These are phyloP conservation scores for Meloidogyne chitwoodi DNA, from an alignment of 1,140 invertebrate genomes.

Conservation along the genomic window DNA sequence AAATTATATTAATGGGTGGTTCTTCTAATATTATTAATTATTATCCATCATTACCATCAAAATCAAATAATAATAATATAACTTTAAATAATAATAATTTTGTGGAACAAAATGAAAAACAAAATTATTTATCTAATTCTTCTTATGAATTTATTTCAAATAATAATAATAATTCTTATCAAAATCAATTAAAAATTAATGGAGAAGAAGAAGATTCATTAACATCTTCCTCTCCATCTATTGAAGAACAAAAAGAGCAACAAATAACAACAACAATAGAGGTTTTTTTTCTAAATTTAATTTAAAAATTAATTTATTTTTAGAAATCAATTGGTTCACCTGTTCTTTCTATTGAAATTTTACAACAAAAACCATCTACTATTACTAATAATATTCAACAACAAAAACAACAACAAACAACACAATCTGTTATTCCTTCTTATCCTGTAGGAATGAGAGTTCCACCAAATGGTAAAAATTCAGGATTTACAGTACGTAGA, in stretches of 20 bases:
- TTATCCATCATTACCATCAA: not conserved
- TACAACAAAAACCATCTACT: not conserved
- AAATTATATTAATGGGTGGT: not conserved
- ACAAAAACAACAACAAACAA: not conserved
- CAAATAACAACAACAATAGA: too few relatives aligned
- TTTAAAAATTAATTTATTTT: too few relatives aligned
- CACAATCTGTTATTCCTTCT: not conserved
- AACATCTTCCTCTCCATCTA: not conserved
- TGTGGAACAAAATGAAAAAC: not conserved
- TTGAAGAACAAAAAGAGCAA: not conserved
- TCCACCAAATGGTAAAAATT: constrained; percentile 70
- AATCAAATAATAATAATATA: not conserved
- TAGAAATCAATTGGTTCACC: not conserved
- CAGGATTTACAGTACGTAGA: constrained; percentile 85
- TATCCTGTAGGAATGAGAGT: constrained; percentile 8
- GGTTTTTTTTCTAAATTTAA: too few relatives aligned
- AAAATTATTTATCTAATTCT: too few relatives aligned
- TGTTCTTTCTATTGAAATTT: not conserved
- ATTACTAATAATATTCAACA: not conserved
- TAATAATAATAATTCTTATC: constrained; percentile 8
- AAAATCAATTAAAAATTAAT: constrained; percentile 37
- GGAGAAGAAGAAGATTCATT: constrained; percentile 10
- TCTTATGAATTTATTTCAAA: too few relatives aligned
- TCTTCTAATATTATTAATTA: not conserved
- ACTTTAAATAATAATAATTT: not conserved